Evolutionary conservation across 2,888 invertebrate species (phyloP).

Genomic region (Chaetogeoica ovagalla): DNA sequence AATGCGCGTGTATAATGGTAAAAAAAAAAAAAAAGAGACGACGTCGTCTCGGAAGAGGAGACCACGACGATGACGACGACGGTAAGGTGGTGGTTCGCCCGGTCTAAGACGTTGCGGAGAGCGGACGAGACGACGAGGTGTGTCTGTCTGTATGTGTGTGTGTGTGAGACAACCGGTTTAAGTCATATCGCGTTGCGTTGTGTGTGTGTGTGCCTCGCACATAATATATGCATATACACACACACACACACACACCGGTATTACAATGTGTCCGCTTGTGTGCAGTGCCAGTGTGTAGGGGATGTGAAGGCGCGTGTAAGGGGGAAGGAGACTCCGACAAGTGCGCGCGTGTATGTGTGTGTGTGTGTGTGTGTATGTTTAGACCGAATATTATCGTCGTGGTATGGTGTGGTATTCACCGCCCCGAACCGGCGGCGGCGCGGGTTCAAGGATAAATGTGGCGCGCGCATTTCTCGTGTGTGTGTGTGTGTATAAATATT

Average conservation of each 20-base stretch:
- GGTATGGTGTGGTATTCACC: too few relatives aligned
- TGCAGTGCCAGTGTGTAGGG: too few relatives aligned
- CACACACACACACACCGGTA: background rate
- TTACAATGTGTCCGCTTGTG: too few relatives aligned
- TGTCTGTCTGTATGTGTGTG: constrained; percentile 37
- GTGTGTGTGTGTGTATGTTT: background rate
- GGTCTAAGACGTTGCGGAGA: background rate
- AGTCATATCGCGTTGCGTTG: constrained; percentile 50
- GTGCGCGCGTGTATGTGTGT: background rate
- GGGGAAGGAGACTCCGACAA: too few relatives aligned
- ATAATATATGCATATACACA: constrained; percentile 28
- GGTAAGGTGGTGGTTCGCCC: too few relatives aligned
- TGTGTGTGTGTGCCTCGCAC: background rate
- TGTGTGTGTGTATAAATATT: too few relatives aligned
- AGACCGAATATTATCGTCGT: too few relatives aligned
- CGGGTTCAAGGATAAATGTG: constrained; percentile 35
- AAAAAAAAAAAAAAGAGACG: constrained; percentile 5
- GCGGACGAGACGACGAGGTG: constrained; percentile 27
- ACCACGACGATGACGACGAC: too few relatives aligned
- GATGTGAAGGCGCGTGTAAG: too few relatives aligned
- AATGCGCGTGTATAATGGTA: background rate
- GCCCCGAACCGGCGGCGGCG: too few relatives aligned
- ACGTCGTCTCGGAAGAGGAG: too few relatives aligned
- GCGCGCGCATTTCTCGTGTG: constrained; percentile 3
- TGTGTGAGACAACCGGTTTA: constrained; percentile 49